A percentile compares a stretch with the other conserved stretches of the same genome.
phyloP scores from a whole-genome alignment of 2,113 vertebrate genomes.

The Pedetes capensis region DNA sequence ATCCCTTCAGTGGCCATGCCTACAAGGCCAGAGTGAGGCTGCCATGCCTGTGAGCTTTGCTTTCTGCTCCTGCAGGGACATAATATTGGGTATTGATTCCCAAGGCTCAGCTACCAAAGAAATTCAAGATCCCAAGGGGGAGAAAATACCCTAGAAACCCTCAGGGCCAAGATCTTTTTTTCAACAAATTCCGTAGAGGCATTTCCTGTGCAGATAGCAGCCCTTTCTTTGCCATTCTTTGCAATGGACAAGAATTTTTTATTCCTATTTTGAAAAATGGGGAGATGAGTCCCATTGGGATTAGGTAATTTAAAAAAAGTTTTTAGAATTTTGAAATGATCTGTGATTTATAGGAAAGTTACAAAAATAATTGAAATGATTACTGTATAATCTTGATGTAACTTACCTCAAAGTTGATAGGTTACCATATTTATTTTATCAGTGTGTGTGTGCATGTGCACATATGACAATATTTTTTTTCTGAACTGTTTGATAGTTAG shows the following conservation, averaged over 20 bases:
- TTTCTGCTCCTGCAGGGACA: neutral
- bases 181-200: neutral
- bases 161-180: slow-evolving; percentile 29
- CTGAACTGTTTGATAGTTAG: neutral
- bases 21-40: neutral
- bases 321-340: neutral
- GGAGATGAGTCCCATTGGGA: neutral
- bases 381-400: neutral
- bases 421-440: neutral
- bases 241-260: neutral
- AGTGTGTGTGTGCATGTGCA: neutral
- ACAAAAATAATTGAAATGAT: neutral
- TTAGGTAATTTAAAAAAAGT: neutral
- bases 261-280: neutral
- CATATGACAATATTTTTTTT: neutral
- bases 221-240: neutral
- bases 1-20: neutral
- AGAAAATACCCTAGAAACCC: slow-evolving; percentile 13
- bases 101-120: neutral
- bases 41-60: neutral
- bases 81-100: neutral
- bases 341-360: neutral
- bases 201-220: neutral
- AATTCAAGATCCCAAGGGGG: neutral
- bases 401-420: neutral